Conservation (phyloP, 2,797 vertebrate genomes). For the Philypnodon macrostomus region DNA sequence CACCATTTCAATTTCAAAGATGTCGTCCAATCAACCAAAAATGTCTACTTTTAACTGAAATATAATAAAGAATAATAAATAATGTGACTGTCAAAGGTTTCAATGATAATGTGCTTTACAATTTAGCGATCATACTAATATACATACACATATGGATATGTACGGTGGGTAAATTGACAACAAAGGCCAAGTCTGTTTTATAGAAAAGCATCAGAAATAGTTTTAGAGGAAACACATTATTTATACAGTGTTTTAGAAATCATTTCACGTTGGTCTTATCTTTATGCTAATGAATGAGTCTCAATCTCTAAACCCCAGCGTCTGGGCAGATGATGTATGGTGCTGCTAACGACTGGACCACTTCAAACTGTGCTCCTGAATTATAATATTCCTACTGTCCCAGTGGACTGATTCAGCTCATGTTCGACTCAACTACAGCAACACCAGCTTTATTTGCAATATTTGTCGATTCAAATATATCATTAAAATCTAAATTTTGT, state of each 20-base stretch:
- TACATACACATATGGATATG: too few relatives aligned
- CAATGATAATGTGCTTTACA: too few relatives aligned
- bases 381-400: slow-evolving; percentile 31
- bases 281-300: slow-evolving; percentile 36
- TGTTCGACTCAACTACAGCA: slow-evolving; percentile 16
- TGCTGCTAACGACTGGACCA: slow-evolving; percentile 24
- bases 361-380: slow-evolving; percentile 22
- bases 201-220: too few relatives aligned
- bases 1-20: too few relatives aligned
- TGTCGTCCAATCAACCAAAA: neutral
- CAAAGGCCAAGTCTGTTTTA: too few relatives aligned
- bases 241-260: slow-evolving; percentile 17
- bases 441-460: slow-evolving; percentile 16
- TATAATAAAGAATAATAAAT: too few relatives aligned
- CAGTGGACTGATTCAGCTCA: slow-evolving; percentile 20
- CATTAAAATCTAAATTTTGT: too few relatives aligned
- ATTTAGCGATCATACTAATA: too few relatives aligned
- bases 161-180: too few relatives aligned
- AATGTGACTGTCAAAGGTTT: too few relatives aligned
- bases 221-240: too few relatives aligned
- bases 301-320: slow-evolving; percentile 14
- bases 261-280: slow-evolving; percentile 13
- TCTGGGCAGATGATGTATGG: slow-evolving; percentile 42
- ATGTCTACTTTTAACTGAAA: neutral
- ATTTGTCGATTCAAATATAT: too few relatives aligned